Percentiles rank a stretch among this genome's conserved stretches.
Conservation (phyloP, 2,888 invertebrate species). For the Rapana venosa region DNA sequence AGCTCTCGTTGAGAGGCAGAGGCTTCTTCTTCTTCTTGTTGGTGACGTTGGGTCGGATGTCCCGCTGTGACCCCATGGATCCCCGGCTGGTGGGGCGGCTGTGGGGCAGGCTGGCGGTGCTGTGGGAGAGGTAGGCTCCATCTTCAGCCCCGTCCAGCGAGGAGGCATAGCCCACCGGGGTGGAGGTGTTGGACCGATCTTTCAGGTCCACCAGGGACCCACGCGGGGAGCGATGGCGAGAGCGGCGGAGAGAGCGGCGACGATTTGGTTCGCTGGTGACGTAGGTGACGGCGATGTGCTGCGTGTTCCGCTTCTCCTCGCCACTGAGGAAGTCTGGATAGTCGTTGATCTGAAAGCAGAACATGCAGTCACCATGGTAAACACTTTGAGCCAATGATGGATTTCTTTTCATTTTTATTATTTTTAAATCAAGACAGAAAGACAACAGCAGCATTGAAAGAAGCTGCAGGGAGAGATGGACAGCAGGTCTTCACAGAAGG, state of each 20-base stretch:
- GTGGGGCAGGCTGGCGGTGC: constrained; percentile 52
- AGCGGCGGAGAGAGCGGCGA: constrained; percentile 57
- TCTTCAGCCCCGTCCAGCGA: constrained; percentile 63
- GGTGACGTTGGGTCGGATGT: constrained; percentile 50
- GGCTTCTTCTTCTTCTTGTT: constrained; percentile 66
- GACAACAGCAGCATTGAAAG: too few relatives aligned
- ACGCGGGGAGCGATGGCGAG: constrained; percentile 57
- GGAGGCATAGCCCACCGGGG: constrained; percentile 63
- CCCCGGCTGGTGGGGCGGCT: constrained; percentile 65
- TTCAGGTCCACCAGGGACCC: constrained; percentile 43
- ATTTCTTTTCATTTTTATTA: too few relatives aligned
- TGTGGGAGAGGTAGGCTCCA: constrained; percentile 58
- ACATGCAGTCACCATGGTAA: too few relatives aligned
- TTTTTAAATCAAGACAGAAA: too few relatives aligned
- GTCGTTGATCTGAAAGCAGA: constrained; percentile 72
- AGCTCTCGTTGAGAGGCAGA: constrained; percentile 57
- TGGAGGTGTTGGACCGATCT: constrained; percentile 66
- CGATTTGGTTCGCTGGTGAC: constrained; percentile 64
- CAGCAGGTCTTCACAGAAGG: too few relatives aligned
- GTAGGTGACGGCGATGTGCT: constrained; percentile 73
- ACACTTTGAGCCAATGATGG: too few relatives aligned
- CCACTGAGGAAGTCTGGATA: constrained; percentile 75
- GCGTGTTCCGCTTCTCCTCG: constrained; percentile 73
- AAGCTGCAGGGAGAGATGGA: too few relatives aligned
- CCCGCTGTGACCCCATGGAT: constrained; percentile 56